Conservation (phyloP, 2,113 vertebrate genomes). For the Helogale parvula region DNA sequence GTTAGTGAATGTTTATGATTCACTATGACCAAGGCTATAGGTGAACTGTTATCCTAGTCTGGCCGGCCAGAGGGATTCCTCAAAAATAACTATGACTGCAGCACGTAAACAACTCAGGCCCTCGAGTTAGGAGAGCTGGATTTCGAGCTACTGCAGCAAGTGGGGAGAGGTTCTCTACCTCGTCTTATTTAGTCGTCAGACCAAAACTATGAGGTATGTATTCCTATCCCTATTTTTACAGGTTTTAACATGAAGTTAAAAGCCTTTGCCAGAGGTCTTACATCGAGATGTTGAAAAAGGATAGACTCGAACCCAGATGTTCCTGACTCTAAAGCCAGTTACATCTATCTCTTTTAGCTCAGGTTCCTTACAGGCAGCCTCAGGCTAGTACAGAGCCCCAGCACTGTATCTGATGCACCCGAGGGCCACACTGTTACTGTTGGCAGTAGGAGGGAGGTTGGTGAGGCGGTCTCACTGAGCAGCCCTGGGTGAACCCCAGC, state of each 20-base stretch:
- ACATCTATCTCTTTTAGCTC: neutral
- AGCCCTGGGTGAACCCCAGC: neutral
- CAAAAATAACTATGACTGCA: neutral
- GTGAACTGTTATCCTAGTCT: neutral
- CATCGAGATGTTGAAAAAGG: neutral
- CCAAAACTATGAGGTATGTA: neutral
- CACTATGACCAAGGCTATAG: neutral
- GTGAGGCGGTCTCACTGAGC: neutral
- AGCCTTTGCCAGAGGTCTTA: neutral
- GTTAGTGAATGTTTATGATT: neutral
- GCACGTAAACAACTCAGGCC: neutral
- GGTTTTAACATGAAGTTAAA: neutral
- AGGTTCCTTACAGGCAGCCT: neutral
- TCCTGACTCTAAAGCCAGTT: neutral
- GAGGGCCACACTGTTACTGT: rapidly evolving
- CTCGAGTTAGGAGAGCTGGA: neutral
- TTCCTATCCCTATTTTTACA: neutral
- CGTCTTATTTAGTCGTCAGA: neutral
- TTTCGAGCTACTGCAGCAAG: neutral
- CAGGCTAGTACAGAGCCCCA: neutral
- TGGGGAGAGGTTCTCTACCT: no score
- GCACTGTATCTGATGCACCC: rapidly evolving
- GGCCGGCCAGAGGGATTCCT: neutral
- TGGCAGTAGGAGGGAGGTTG: no score
- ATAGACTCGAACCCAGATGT: neutral